A percentile compares a stretch with the other conserved stretches of the same genome.
Evolutionary conservation across 2,888 invertebrate species (phyloP).

Genomic region (Prostheceraeus crozeri): DNA sequence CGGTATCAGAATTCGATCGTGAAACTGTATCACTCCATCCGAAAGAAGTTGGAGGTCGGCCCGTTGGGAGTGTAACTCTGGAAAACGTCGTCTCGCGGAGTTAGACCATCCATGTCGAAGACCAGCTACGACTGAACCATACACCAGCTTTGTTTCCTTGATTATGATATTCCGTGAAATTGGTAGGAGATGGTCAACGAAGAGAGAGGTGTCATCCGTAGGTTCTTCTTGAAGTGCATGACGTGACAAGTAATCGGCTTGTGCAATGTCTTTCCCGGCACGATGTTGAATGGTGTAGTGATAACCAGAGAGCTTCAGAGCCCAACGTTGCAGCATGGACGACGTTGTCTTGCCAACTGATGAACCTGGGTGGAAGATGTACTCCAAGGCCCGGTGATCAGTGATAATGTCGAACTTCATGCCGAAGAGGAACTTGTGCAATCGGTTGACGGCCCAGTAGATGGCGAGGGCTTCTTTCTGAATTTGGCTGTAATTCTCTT

Average conservation of each 20-base stretch:
- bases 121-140: conserved; percentile 19
- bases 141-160: conserved; percentile 2
- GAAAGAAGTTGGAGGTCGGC: no score
- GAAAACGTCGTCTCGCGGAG: conserved; percentile 18
- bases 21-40: no score
- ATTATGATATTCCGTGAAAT: conserved; percentile 13
- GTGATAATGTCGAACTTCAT: conserved; percentile 4
- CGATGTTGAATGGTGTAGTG: conserved; percentile 5
- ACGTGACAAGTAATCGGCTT: conserved; percentile 23
- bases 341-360: conserved; percentile 7
- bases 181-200: conserved; percentile 9
- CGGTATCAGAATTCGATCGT: no score
- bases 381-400: conserved; percentile 17
- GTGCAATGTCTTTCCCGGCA: conserved; percentile 13
- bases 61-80: no score
- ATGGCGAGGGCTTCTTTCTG: conserved; percentile 23
- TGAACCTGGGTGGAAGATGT: not conserved
- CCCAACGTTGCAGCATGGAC: conserved; percentile 22
- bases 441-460: conserved; percentile 22
- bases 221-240: conserved; percentile 7
- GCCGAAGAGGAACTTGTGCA: conserved; percentile 18
- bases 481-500: conserved; percentile 12
- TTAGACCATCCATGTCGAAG: conserved; percentile 24
- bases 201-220: conserved; percentile 3
- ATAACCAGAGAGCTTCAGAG: conserved; percentile 18